Evolutionary conservation across 2,797 vertebrate genomes (phyloP), one percentile per base, ranked within the genome.

Genomic region (Erethizon dorsatum): DNA sequence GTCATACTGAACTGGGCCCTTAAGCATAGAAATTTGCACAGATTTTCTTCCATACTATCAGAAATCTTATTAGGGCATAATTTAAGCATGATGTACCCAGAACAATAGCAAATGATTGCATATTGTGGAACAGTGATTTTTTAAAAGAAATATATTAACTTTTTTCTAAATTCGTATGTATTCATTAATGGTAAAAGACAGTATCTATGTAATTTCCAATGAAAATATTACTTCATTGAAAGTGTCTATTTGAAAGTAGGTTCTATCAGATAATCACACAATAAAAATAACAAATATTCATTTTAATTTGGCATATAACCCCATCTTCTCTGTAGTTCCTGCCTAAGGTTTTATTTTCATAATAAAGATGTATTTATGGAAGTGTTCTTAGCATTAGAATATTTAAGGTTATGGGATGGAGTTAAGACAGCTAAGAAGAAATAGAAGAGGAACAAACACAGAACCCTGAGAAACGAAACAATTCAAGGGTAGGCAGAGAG

Each of bases 31-130:
- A 88, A 83, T 90, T 95, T 91, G 15, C 26, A 82, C 4, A 71
- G 82, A 92, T 10, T n/a, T 54, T 52, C 2, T 94, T 97, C 20
- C 15, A 73, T 83, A 57, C 45, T 75, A 13, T 83, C 79, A 26
- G 18, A 89, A 85, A 83, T 14, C 13, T 73, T 54, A 92, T 59
- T 89, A 47, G 71, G 20, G 47, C 56, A 91, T 52, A 86, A 31
- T 56, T 83, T 86, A 94, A 90, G 67, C 20, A 71, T 71, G 37
- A 85, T 61, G 33, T 56, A 33, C 1, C 5, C 47, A 90, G 79
- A 94, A 87, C 41, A 93, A 91, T 88, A 90, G 54, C 26, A 96
- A 96, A 79, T 94, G 54, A 95, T 90, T 92, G 26, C 47, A 85
- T 12, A 92, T 92, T 17, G 73, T 33, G 24, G 77, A 84, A 91